A percentile compares a stretch with the other conserved stretches of the same genome.
phyloP scores from a whole-genome alignment of 64 coral and sea anemone genomes.

The Pocillopora verrucosa region DNA sequence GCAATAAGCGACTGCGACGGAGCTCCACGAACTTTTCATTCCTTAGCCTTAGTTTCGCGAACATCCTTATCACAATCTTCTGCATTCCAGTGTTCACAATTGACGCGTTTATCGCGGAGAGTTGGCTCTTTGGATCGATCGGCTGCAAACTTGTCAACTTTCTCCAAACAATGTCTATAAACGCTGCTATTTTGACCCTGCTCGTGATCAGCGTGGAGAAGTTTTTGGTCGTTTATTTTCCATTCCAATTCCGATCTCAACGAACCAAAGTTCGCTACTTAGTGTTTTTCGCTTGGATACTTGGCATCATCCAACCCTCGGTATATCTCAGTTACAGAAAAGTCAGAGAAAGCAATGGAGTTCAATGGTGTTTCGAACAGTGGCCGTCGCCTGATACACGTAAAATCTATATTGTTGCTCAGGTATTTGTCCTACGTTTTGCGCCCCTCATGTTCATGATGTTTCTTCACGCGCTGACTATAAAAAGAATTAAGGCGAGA shows the following conservation, averaged over 20 bases:
- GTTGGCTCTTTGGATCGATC: constrained; percentile 66
- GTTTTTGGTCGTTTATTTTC: constrained; percentile 85
- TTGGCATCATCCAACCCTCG: constrained; percentile 44
- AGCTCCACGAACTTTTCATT: constrained; percentile 88
- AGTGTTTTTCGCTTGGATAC: constrained; percentile 55
- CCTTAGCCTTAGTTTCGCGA: constrained; percentile 75
- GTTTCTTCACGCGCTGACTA: constrained; percentile 60
- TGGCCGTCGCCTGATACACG: constrained; percentile 57
- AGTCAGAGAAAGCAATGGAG: background rate
- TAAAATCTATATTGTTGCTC: constrained; percentile 34
- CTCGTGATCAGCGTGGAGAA: constrained; percentile 81
- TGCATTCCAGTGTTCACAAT: constrained; percentile 72
- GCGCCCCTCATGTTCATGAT: constrained; percentile 61
- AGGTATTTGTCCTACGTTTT: constrained; percentile 57
- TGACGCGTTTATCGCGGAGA: constrained; percentile 53
- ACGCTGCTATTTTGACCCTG: constrained; percentile 60
- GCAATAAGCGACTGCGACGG: constrained; percentile 25
- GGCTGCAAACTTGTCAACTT: constrained; percentile 68
- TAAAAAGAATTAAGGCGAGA: constrained; percentile 47
- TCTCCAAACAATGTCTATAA: constrained; percentile 62
- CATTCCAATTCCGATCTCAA: constrained; percentile 69
- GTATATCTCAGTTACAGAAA: constrained; percentile 22
- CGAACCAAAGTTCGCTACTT: constrained; percentile 62
- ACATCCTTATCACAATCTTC: constrained; percentile 73
- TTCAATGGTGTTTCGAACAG: constrained; percentile 28